Evolutionary conservation across 2,888 invertebrate genomes (phyloP).

Genomic region (Drosophila niveifrons): DNA sequence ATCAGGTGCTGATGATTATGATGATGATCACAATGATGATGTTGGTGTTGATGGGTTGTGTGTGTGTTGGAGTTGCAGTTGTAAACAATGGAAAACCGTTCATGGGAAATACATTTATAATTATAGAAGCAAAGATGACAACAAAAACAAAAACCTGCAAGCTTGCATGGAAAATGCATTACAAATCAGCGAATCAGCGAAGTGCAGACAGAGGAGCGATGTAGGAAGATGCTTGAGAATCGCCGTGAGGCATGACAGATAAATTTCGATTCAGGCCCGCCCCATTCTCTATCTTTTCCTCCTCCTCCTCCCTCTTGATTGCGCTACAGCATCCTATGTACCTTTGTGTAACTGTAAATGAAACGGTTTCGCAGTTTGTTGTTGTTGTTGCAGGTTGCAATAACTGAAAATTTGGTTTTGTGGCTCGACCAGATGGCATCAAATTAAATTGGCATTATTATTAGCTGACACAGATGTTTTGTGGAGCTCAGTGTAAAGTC

Average conservation of each 20-base stretch:
- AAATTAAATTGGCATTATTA: constrained; percentile 31
- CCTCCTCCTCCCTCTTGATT: background rate
- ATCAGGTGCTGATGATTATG: constrained; percentile 52
- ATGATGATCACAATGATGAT: constrained; percentile 12
- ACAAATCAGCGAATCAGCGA: constrained; percentile 51
- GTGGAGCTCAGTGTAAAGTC: background rate
- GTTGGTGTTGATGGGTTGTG: constrained; percentile 26
- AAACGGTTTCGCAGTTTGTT: constrained; percentile 19
- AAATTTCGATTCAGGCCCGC: constrained; percentile 20
- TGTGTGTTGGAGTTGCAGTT: constrained; percentile 33
- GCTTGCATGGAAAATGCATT: constrained; percentile 58
- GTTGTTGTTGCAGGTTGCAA: constrained; percentile 37
- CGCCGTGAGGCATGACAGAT: constrained; percentile 41
- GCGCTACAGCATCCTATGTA: constrained; percentile 6
- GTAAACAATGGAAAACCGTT: constrained; percentile 60
- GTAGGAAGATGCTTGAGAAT: constrained; percentile 41
- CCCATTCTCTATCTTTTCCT: constrained; percentile 2
- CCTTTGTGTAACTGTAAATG: constrained; percentile 40
- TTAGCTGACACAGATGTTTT: constrained; percentile 13
- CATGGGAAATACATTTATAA: constrained; percentile 64
- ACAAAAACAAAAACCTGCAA: constrained; percentile 10
- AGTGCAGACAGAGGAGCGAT: constrained; percentile 20
- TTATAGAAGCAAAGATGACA: constrained; percentile 27
- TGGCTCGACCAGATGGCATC: constrained; percentile 26
- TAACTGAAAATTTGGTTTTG: constrained; percentile 38